phyloP scores from a whole-genome alignment of 2,888 invertebrate genomes.

The Doris montereyensis region DNA sequence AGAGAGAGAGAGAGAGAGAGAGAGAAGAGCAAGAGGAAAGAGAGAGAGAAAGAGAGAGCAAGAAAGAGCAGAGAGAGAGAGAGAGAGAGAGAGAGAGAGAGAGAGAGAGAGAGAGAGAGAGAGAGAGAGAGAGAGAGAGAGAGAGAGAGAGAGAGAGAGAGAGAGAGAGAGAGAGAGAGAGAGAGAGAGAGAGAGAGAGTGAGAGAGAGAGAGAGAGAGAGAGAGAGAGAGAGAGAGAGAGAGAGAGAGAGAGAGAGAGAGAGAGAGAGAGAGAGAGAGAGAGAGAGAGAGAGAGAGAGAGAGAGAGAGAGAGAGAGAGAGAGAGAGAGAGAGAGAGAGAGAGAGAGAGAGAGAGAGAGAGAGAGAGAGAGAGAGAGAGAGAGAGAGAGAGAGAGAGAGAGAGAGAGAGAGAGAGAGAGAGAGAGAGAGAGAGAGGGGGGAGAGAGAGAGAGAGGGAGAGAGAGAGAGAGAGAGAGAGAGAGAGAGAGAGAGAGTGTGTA shows the following conservation, averaged over 20 bases:
- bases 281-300: not conserved
- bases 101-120: slow-evolving; percentile 21
- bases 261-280: not conserved
- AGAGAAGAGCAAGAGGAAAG: not conserved
- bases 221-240: not conserved
- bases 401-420: slow-evolving; percentile 1
- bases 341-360: slow-evolving; percentile 21
- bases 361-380: slow-evolving; percentile 6
- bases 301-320: slow-evolving; percentile 30
- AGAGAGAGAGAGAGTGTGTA: not conserved
- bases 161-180: not conserved
- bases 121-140: slow-evolving; percentile 24
- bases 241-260: not conserved
- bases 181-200: slow-evolving; percentile 11
- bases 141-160: slow-evolving; percentile 31
- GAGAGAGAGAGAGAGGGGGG: not conserved
- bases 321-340: slow-evolving; percentile 23
- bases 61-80: not conserved
- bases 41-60: slow-evolving; percentile 2
- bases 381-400: slow-evolving; percentile 2
- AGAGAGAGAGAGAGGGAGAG: not conserved
- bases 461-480: not conserved
- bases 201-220: slow-evolving; percentile 2
- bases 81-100: not conserved
- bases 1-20: not conserved